These are phyloP conservation scores for Lithobius niger DNA, from an alignment of 1,140 invertebrate genomes.

Conservation along the genomic window DNA sequence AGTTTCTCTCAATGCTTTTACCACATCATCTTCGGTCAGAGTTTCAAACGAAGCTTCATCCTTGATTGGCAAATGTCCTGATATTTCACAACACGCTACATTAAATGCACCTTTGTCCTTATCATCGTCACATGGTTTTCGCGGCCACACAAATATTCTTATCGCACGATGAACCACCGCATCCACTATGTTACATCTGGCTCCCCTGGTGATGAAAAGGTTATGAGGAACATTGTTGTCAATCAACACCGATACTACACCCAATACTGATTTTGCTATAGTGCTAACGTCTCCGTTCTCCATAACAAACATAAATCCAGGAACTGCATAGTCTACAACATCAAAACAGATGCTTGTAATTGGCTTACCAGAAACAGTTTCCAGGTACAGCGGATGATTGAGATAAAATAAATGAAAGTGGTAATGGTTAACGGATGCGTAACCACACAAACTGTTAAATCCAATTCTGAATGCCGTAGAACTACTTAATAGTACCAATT, in stretches of 20 bases:
- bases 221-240: constrained; percentile 49
- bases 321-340: constrained; percentile 40
- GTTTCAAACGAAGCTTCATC: background rate
- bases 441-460: constrained; percentile 62
- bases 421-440: constrained; percentile 66
- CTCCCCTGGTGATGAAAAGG: constrained; percentile 46
- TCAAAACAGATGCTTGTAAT: constrained; percentile 37
- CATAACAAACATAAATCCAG: constrained; percentile 48
- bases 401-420: constrained; percentile 62
- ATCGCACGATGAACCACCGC: constrained; percentile 28
- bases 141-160: constrained; percentile 48
- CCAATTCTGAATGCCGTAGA: constrained; percentile 43
- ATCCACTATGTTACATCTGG: constrained; percentile 15
- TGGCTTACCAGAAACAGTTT: constrained; percentile 37
- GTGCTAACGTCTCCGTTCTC: constrained; percentile 26
- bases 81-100: constrained; percentile 48
- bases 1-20: constrained; percentile 11
- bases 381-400: constrained; percentile 43
- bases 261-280: constrained; percentile 32
- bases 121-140: constrained; percentile 33
- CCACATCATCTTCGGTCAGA: constrained; percentile 12
- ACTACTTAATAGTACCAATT: constrained; percentile 36
- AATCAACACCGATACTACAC: constrained; percentile 39
- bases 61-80: constrained; percentile 49
- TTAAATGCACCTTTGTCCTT: constrained; percentile 43